A percentile compares a stretch with the other conserved stretches of the same genome.
Evolutionary conservation across 2,888 invertebrate species (phyloP).

Genomic region (Geotrupes spiniger): DNA sequence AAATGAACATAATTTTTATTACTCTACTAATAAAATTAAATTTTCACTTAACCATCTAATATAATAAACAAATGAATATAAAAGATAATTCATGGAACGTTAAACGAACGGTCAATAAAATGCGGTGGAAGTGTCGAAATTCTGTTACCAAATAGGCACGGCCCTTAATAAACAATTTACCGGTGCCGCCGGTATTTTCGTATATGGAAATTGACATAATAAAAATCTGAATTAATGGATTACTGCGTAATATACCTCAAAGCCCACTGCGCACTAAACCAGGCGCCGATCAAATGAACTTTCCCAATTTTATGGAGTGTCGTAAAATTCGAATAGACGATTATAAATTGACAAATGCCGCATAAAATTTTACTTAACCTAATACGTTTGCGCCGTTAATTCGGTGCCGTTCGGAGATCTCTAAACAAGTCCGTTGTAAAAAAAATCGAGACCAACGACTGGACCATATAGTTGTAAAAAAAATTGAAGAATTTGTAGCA

Average conservation of each 20-base stretch:
- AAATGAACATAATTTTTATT: too few species aligned
- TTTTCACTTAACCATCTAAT: too few species aligned
- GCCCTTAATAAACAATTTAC: not conserved
- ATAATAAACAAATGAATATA: too few species aligned
- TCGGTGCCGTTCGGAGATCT: not conserved
- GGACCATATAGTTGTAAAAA: conserved; percentile 6
- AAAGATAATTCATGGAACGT: too few species aligned
- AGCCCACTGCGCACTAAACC: conserved; percentile 1
- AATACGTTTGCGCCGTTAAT: conserved; percentile 1
- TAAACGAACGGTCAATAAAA: not conserved
- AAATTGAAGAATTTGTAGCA: too few species aligned
- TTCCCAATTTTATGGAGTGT: conserved; percentile 1
- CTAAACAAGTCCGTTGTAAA: conserved; percentile 1
- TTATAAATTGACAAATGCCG: conserved; percentile 5
- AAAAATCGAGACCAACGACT: conserved; percentile 1
- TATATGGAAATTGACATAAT: conserved; percentile 6
- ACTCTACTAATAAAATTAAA: too few species aligned
- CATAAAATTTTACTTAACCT: conserved; percentile 1
- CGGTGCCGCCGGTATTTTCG: not conserved
- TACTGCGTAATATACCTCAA: not conserved
- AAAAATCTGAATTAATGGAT: not conserved
- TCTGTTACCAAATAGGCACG: not conserved
- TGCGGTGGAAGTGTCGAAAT: not conserved
- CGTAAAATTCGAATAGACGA: conserved; percentile 2
- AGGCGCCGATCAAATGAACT: not conserved